Conservation (phyloP, 2,888 invertebrate genomes). For the Andrena fulva region DNA sequence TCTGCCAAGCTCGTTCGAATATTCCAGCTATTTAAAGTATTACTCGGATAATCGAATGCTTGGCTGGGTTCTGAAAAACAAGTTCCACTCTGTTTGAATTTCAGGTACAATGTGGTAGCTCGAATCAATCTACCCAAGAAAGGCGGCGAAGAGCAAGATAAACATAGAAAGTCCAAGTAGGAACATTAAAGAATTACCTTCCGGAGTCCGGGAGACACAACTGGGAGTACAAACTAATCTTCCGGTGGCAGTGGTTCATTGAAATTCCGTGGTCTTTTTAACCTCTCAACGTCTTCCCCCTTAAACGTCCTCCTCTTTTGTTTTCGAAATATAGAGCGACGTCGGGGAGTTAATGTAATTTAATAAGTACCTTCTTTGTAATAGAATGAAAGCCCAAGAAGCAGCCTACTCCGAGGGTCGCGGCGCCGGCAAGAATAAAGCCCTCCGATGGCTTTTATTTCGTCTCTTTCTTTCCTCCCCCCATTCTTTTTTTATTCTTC, state of each 20-base stretch:
- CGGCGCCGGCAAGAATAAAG: slow-evolving; percentile 38
- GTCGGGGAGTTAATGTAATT: slow-evolving; percentile 60
- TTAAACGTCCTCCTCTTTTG: slow-evolving; percentile 36
- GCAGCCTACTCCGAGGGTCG: slow-evolving; percentile 43
- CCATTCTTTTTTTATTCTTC: not conserved
- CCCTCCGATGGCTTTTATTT: slow-evolving; percentile 23
- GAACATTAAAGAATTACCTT: slow-evolving; percentile 7
- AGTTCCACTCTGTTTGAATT: too few relatives aligned
- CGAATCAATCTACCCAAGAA: too few relatives aligned
- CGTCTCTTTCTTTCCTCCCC: not conserved
- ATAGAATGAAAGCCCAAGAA: slow-evolving; percentile 59
- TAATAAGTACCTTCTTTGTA: slow-evolving; percentile 60
- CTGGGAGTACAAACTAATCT: slow-evolving; percentile 33
- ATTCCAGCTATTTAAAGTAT: too few relatives aligned
- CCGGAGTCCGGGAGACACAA: not conserved
- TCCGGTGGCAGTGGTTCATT: slow-evolving; percentile 6
- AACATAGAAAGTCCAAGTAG: slow-evolving; percentile 7
- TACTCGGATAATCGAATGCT: too few relatives aligned
- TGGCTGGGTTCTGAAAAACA: too few relatives aligned
- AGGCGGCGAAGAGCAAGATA: not conserved
- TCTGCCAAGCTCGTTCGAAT: too few relatives aligned
- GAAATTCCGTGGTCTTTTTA: slow-evolving; percentile 40
- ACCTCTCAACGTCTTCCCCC: slow-evolving; percentile 18
- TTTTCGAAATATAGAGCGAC: slow-evolving; percentile 43
- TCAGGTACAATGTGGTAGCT: too few relatives aligned